These are phyloP conservation scores for Umimayanthus chanpuru DNA, from an alignment of 92 coral and sea anemone genomes.

Conservation along the genomic window DNA sequence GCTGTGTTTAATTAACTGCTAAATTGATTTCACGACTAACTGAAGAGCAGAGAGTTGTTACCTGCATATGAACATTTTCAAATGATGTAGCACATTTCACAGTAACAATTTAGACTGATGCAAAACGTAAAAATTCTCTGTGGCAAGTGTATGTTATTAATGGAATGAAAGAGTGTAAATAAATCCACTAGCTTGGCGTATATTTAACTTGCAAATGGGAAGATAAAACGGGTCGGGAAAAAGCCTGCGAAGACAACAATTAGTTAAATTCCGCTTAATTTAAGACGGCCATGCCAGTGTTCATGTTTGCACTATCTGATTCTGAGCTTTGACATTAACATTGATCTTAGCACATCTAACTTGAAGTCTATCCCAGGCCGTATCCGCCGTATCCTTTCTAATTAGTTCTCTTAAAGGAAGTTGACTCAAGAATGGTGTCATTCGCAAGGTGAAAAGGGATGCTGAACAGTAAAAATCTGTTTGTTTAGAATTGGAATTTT, in stretches of 20 bases:
- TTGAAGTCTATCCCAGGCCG: background rate
- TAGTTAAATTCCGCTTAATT: too few species aligned
- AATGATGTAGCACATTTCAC: background rate
- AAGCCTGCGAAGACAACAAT: background rate
- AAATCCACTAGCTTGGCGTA: background rate
- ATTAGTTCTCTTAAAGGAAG: background rate
- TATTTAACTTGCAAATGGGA: too few species aligned
- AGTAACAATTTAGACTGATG: background rate
- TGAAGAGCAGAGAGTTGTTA: background rate
- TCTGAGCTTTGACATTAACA: background rate
- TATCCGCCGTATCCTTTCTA: background rate
- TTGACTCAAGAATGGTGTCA: background rate
- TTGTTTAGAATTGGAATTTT: background rate
- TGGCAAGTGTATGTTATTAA: background rate
- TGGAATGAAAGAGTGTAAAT: background rate
- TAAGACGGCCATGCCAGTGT: background rate
- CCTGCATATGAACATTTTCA: background rate
- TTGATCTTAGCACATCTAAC: background rate
- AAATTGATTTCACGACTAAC: background rate
- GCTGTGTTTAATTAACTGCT: background rate
- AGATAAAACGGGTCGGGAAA: background rate
- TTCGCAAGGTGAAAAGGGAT: background rate
- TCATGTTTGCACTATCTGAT: background rate
- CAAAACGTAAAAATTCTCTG: background rate
- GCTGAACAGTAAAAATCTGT: too few species aligned